Percentiles rank a stretch among this genome's conserved stretches.
Evolutionary conservation across 2,113 vertebrate genomes (phyloP).

Genomic region (Cochlearius cochlearius): DNA sequence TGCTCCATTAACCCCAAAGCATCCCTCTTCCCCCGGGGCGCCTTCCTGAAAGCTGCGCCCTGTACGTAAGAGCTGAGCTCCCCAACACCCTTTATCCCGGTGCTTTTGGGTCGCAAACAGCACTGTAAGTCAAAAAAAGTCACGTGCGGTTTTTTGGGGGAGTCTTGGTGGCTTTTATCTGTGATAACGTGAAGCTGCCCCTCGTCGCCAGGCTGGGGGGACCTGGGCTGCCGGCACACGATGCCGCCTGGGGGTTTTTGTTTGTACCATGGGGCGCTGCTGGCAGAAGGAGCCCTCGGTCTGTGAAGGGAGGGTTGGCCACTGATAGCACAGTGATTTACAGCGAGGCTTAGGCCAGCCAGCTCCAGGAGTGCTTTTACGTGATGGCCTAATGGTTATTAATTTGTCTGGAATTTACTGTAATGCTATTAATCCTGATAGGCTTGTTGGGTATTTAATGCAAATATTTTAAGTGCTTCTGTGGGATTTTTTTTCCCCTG

Average conservation of each 20-base stretch:
- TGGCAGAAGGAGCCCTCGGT: neutral
- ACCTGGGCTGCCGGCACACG: rapidly evolving
- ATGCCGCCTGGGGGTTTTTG: neutral
- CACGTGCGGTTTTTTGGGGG: rapidly evolving
- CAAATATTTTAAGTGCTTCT: neutral
- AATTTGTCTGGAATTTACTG: neutral
- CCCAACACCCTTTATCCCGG: neutral
- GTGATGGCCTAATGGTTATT: neutral
- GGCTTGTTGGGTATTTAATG: neutral
- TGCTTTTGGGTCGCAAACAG: neutral
- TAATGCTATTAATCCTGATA: neutral
- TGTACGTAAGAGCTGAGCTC: rapidly evolving
- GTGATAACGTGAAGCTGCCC: rapidly evolving
- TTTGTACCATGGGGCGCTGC: neutral
- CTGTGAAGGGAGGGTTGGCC: neutral
- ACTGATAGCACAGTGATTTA: neutral
- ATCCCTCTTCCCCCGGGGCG: neutral
- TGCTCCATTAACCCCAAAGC: neutral
- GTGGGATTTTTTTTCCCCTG: neutral
- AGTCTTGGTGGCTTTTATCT: neutral
- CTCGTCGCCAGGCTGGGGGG: rapidly evolving
- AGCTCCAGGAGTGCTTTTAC: neutral
- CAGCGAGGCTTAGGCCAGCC: neutral
- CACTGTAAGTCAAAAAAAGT: rapidly evolving
- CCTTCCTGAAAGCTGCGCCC: neutral